Evolutionary conservation across 2,888 invertebrate species (phyloP).

Genomic region (Chirona hameri): DNA sequence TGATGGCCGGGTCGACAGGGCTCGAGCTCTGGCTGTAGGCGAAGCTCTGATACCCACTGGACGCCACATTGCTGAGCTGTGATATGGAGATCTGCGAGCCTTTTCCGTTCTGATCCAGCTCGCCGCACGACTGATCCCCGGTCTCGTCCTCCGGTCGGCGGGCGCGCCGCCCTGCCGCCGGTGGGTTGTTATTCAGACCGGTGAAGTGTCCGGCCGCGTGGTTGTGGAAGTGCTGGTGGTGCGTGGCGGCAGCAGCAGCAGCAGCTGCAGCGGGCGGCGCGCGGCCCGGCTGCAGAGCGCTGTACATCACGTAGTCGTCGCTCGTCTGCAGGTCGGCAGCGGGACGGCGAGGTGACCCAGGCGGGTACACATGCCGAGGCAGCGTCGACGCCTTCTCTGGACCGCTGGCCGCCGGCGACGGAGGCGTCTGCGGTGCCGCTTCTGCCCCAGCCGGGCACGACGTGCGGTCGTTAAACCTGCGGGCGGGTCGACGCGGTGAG

Average conservation of each 20-base stretch:
- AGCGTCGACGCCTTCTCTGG: constrained; percentile 12
- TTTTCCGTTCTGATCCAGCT: constrained; percentile 56
- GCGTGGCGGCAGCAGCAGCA: not conserved
- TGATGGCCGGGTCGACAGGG: constrained; percentile 60
- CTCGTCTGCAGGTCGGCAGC: not conserved
- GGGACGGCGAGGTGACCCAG: not conserved
- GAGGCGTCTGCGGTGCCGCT: not conserved
- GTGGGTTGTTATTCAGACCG: constrained; percentile 50
- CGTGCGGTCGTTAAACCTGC: constrained; percentile 12
- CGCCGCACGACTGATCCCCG: constrained; percentile 51
- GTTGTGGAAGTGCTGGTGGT: constrained; percentile 27
- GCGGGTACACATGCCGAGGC: not conserved
- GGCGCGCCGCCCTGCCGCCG: constrained; percentile 51
- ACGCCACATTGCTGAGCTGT: constrained; percentile 70
- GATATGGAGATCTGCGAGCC: constrained; percentile 76
- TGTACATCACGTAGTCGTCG: constrained; percentile 8
- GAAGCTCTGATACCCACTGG: constrained; percentile 84
- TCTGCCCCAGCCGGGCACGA: not conserved
- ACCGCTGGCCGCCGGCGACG: not conserved
- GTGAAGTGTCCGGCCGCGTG: not conserved
- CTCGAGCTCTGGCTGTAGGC: constrained; percentile 83
- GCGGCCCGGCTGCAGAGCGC: not conserved
- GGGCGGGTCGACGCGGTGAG: no score
- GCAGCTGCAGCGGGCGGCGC: not conserved
- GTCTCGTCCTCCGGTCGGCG: constrained; percentile 62